Percentiles rank a stretch among this genome's conserved stretches.
Conservation (phyloP, 2,797 vertebrate species). For the Coranthus polyacanthus region DNA sequence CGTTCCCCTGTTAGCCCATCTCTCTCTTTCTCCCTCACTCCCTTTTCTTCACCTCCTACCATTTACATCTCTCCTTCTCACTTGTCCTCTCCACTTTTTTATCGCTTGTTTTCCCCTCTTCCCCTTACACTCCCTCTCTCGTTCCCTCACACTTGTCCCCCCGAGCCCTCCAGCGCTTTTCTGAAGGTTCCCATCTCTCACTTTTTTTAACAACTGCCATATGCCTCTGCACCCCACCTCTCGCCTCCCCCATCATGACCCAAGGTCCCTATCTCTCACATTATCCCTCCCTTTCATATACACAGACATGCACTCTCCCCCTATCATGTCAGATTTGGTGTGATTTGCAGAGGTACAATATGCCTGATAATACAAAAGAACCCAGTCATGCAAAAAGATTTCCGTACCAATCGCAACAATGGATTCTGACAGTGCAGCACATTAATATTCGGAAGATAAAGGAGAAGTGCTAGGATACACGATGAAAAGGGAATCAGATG, state of each 20-base stretch:
- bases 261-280: conserved; percentile 50
- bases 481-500: conserved; percentile 64
- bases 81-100: conserved; percentile 60
- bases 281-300: conserved; percentile 21
- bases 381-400: conserved; percentile 66
- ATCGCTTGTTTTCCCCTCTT: conserved; percentile 37
- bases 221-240: conserved; percentile 72
- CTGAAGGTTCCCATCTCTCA: conserved; percentile 76
- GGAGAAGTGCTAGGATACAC: conserved; percentile 54
- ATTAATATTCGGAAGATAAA: conserved; percentile 77
- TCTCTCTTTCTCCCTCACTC: conserved; percentile 47
- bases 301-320: conserved; percentile 35
- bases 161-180: conserved; percentile 69
- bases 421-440: conserved; percentile 69
- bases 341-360: conserved; percentile 69
- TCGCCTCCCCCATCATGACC: conserved; percentile 49
- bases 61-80: conserved; percentile 69
- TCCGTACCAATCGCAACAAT: conserved; percentile 71
- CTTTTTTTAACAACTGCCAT: conserved; percentile 80
- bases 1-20: conserved; percentile 49
- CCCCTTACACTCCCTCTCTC: conserved; percentile 39
- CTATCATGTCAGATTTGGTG: conserved; percentile 60
- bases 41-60: conserved; percentile 66
- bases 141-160: conserved; percentile 67
- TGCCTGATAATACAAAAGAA: conserved; percentile 66